Evolutionary conservation across 2,797 vertebrate species (phyloP).

Genomic region (Silurus aristotelis): DNA sequence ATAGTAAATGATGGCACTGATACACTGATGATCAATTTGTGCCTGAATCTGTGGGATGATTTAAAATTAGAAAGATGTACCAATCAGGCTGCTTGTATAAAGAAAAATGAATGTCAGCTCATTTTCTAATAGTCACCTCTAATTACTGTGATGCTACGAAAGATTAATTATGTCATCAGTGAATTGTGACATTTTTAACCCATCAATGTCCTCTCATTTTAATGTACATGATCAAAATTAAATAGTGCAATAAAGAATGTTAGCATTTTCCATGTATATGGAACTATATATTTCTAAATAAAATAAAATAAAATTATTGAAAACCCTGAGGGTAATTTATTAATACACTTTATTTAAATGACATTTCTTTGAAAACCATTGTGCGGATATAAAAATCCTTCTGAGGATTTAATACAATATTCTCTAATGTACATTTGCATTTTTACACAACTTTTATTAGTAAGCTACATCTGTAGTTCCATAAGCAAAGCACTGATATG

Average conservation of each 20-base stretch:
- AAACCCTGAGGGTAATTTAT: no score
- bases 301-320: no score
- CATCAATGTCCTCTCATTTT: not conserved
- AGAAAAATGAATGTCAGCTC: not conserved
- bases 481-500: conserved; percentile 20
- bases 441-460: not conserved
- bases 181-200: not conserved
- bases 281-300: no score
- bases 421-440: not conserved
- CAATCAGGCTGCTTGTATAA: conserved; percentile 19
- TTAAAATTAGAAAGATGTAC: not conserved
- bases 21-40: conserved; percentile 11
- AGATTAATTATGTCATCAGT: not conserved
- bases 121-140: not conserved
- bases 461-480: conserved; percentile 6
- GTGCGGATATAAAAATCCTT: not conserved
- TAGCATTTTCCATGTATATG: no score
- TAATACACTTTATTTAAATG: not conserved
- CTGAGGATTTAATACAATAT: not conserved
- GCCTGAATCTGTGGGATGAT: conserved; percentile 9
- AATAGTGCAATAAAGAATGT: not conserved
- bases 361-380: not conserved
- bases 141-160: not conserved
- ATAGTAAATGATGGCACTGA: conserved; percentile 18
- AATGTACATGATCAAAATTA: not conserved